phyloP scores from a whole-genome alignment of 2,113 vertebrate species.

The Coptodon bakossiorum region DNA sequence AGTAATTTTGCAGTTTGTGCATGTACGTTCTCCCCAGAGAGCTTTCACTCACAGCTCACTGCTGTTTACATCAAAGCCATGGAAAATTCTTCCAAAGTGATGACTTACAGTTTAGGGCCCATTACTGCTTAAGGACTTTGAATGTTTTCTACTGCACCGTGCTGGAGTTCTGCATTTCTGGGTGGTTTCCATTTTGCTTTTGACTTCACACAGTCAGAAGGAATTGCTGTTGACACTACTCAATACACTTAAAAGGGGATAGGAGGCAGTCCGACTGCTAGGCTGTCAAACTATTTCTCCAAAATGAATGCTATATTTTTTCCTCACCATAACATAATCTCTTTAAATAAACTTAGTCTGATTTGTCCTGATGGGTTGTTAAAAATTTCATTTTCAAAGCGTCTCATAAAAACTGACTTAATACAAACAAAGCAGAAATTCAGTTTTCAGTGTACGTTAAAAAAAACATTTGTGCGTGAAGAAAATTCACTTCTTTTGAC shows the following conservation, averaged over 20 bases:
- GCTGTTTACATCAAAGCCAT: conserved; percentile 10
- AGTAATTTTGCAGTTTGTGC: background rate
- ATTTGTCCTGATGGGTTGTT: background rate
- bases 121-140: background rate
- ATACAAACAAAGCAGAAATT: background rate
- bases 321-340: background rate
- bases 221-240: background rate
- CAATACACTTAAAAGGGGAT: background rate
- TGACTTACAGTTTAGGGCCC: background rate
- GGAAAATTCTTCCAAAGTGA: background rate
- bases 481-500: background rate
- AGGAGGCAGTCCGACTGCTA: background rate
- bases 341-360: background rate
- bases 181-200: background rate
- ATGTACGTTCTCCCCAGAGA: background rate
- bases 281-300: background rate
- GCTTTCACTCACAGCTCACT: background rate
- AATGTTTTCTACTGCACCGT: background rate
- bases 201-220: background rate
- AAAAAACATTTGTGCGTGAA: background rate
- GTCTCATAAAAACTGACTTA: background rate
- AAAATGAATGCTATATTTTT: background rate
- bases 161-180: background rate
- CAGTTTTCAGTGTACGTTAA: rapidly evolving
- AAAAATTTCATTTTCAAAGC: background rate